Evolutionary conservation across 64 coral and sea anemone genomes (phyloP), one percentile per base, ranked within the genome.

Genomic region (Montipora sp.): DNA sequence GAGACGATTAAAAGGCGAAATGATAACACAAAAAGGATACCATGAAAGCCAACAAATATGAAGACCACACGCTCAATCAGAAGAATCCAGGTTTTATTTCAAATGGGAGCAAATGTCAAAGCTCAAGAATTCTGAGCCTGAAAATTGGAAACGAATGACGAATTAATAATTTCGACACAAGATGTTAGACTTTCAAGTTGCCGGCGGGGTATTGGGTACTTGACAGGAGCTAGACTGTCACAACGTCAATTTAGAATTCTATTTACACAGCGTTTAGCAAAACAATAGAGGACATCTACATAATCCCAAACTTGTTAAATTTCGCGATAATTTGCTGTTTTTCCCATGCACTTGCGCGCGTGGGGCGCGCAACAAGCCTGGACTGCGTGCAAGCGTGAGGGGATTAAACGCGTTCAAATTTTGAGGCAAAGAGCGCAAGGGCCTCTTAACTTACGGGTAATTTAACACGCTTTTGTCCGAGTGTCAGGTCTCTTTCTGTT

Each of bases 251-350:
- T 93, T 71, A 80, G 83, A 84, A 88, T 84, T 78, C 60, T 93
- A 93, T 93, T 93, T 93, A 88, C 91, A 80, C 91, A 93, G 91
- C 49, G 65, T 72, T 69, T 55, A 77, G 51, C 12, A 77, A 93
- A 93, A 93, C 84, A 89, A 84, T 87, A 80, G 77, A 77, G 75
- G 47, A 43, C 59, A 93, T 93, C 76, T 93, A 86, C 91, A 93
- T 93, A 93, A 87, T 93, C 68, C 76, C 36, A 20, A 59, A 77
- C 55, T 48, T 77, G 75, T 86, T 77, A 66, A 87, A 91, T 83
- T 93, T 87, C 71, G 91, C 74, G 45, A 93, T 80, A 51, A 36
- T 49, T 46, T 72, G 82, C 80, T 59, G 3, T 86, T 70, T 93
- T 72, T 4, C 80, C 61, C 45, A 8, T 80, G 53, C 80, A 85